Percentiles rank a stretch among this genome's conserved stretches.
Conservation (phyloP, 2,888 invertebrate genomes). For the Scaptomyza polygonia region DNA sequence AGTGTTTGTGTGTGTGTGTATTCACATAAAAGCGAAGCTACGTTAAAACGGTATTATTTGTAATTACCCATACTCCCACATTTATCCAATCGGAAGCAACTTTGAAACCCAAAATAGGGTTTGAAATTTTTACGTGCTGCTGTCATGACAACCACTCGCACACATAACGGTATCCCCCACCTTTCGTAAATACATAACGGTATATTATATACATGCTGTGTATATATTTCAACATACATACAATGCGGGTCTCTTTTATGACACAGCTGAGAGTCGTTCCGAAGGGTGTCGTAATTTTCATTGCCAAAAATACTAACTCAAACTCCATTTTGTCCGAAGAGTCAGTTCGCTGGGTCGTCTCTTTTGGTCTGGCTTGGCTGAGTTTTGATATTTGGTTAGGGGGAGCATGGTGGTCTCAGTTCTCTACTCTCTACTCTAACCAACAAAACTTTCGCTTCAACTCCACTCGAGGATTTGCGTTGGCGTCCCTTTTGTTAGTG, state of each 20-base stretch:
- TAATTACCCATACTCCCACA: constrained; percentile 80
- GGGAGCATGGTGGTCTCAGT: constrained; percentile 5
- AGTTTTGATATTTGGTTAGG: neutral
- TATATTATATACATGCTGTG: constrained; percentile 4
- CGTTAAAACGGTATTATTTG: constrained; percentile 68
- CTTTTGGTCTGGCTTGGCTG: neutral
- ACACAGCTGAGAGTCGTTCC: constrained; percentile 45
- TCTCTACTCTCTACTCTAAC: neutral
- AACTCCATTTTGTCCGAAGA: constrained; percentile 68
- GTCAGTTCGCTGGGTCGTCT: constrained; percentile 8
- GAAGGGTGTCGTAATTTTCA: constrained; percentile 81
- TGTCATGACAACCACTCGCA: constrained; percentile 60
- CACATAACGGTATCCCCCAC: constrained; percentile 20
- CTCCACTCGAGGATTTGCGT: constrained; percentile 8
- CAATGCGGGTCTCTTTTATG: constrained; percentile 53
- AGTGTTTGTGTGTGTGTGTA: neutral
- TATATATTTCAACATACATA: constrained; percentile 16
- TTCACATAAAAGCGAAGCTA: constrained; percentile 22
- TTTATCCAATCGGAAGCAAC: constrained; percentile 82
- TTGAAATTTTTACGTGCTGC: constrained; percentile 66
- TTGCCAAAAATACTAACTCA: constrained; percentile 74
- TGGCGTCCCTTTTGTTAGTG: constrained; percentile 18
- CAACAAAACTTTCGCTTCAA: constrained; percentile 5
- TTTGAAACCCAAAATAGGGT: constrained; percentile 81
- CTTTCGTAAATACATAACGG: constrained; percentile 33